A percentile compares a stretch with the other conserved stretches of the same genome.
These are phyloP conservation scores for Heliconius ethilla DNA, from an alignment of 2,888 invertebrate species.

Conservation along the genomic window DNA sequence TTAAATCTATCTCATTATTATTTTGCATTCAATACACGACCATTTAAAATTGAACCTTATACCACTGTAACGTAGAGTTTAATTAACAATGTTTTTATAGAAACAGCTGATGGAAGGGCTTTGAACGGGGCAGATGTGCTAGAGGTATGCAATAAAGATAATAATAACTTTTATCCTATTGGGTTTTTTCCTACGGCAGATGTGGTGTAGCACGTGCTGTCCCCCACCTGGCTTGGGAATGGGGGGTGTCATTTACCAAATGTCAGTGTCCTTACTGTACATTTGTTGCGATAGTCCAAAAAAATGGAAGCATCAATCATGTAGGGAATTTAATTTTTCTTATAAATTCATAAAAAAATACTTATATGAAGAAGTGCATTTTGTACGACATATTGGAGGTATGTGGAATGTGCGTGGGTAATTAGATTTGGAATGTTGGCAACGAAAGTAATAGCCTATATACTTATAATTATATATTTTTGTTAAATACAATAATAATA, in stretches of 20 bases:
- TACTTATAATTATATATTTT: too few relatives aligned
- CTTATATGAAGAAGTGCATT: neutral
- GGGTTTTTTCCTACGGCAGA: constrained; percentile 66
- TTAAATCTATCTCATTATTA: constrained; percentile 35
- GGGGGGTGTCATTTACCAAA: constrained; percentile 57
- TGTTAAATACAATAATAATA: too few relatives aligned
- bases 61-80: neutral
- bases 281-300: neutral
- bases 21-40: neutral
- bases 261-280: constrained; percentile 46
- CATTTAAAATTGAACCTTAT: constrained; percentile 24
- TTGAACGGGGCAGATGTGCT: constrained; percentile 61
- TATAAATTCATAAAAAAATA: neutral
- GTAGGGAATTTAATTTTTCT: neutral
- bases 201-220: constrained; percentile 72
- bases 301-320: constrained; percentile 24
- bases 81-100: constrained; percentile 17
- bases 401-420: too few relatives aligned
- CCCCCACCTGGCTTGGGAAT: constrained; percentile 67
- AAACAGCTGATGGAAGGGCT: constrained; percentile 49
- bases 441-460: too few relatives aligned
- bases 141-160: constrained; percentile 64
- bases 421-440: too few relatives aligned
- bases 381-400: too few relatives aligned
- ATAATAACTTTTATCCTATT: constrained; percentile 58